Evolutionary conservation across 1,140 invertebrate species (phyloP), one percentile per base, ranked within the genome.

Genomic region (Ganaspis sp.): DNA sequence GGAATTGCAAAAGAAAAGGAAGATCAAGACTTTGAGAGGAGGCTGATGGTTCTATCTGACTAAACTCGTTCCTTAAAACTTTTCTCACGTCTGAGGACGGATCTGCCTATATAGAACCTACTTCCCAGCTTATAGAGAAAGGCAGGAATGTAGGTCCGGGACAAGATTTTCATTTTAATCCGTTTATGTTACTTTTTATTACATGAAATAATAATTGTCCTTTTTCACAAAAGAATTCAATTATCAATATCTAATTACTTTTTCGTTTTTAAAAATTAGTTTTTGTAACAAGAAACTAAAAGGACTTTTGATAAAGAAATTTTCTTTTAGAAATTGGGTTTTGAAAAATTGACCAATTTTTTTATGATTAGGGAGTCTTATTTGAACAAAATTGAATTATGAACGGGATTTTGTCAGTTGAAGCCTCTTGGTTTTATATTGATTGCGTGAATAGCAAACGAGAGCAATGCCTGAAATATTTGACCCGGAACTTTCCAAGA

Each of bases 401-500:
- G 5, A 64, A 12, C 11, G 9, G 9, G 26, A 64, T 58, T 2
- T 23, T 58, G 1, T 9, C 5, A 58, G 21, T 64, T 26, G 4
- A 26, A 26, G 5, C 23, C 23, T 29, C 26, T 15, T 5, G 12
- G 58, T 64, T 64, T 11, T 34, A 34, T 64, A 64, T 64, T 29
- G 58, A 73, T 77, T 80, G 75, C 70, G 73, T 64, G 79, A 77
- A 73, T 58, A 45, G 70, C 72, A 64, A 81, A 81, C 70, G 71
- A 74, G 75, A 75, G 73, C 42, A 42, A 21, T 42, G 58, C 75
- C 75, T 77, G 71, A 81, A 81, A 77, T 70, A 77, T 77, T 75
- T 64, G 77, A 81, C 79, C 79, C 79, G 79, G 79, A 81, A 81
- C 73, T 81, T 73, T 42, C 58, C 72, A 9, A 74, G 70, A 38